Evolutionary conservation across 2,888 invertebrate species (phyloP).

Genomic region (Pachycephus smyrnensis): DNA sequence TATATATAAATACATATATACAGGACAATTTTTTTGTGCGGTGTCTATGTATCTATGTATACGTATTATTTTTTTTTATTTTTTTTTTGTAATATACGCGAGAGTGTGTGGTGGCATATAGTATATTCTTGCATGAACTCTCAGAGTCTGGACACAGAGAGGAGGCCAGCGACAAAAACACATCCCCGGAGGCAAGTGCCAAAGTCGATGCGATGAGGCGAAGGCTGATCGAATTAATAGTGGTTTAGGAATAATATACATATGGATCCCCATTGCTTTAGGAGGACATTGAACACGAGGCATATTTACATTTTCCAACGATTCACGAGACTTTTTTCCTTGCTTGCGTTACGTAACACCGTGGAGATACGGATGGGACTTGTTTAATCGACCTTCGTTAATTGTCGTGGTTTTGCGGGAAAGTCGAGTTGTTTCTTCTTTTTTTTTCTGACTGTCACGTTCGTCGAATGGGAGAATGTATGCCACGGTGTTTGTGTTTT

Average conservation of each 20-base stretch:
- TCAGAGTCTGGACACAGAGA: conserved; percentile 62
- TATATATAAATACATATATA: conserved; percentile 1
- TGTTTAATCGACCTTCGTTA: no score
- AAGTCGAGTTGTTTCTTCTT: conserved; percentile 21
- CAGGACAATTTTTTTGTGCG: conserved; percentile 9
- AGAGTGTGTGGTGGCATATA: conserved; percentile 21
- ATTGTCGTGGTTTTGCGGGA: not conserved
- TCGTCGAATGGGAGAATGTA: not conserved
- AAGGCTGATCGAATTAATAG: conserved; percentile 26
- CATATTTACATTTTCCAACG: no score
- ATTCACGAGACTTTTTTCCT: no score
- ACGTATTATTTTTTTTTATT: conserved; percentile 18
- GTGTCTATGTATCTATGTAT: conserved; percentile 12
- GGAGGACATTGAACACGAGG: no score
- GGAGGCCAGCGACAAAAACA: conserved; percentile 42
- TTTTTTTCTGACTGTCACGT: conserved; percentile 7
- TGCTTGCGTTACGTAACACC: no score
- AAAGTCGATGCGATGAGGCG: conserved; percentile 22
- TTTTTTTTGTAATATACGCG: conserved; percentile 7
- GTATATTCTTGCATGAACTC: conserved; percentile 55
- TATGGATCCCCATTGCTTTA: no score
- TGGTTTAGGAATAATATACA: conserved; percentile 17
- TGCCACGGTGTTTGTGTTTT: no score
- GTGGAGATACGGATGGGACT: no score
- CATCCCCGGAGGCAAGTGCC: conserved; percentile 33